Conservation (phyloP, 2,888 invertebrate genomes). For the Parasteatoda lunata region DNA sequence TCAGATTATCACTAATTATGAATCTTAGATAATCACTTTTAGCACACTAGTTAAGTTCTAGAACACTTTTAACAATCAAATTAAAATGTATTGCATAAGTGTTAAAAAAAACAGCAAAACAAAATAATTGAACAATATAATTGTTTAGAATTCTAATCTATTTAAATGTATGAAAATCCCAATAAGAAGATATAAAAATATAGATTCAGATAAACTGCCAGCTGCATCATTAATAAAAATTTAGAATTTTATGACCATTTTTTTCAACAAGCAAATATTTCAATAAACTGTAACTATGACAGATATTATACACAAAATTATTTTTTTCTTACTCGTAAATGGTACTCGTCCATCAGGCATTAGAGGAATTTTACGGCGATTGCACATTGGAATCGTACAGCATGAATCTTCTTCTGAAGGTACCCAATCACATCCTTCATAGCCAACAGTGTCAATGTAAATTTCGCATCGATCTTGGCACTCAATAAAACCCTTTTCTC, state of each 20-base stretch:
- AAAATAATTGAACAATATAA: background rate
- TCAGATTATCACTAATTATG: background rate
- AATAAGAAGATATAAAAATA: no score
- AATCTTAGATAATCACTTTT: background rate
- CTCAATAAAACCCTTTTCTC: constrained; percentile 78
- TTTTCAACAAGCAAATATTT: no score
- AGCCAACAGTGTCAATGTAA: constrained; percentile 70
- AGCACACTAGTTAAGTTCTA: background rate
- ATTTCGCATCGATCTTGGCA: constrained; percentile 70
- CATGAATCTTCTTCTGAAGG: constrained; percentile 88
- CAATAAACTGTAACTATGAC: no score
- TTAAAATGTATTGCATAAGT: background rate
- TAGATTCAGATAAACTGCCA: no score
- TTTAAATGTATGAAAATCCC: no score
- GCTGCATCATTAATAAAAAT: no score
- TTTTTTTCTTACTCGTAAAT: constrained; percentile 37
- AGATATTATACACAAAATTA: background rate
- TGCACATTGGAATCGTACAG: constrained; percentile 87
- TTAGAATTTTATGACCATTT: no score
- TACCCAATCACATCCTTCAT: constrained; percentile 70
- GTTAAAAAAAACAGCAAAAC: background rate
- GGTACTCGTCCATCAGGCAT: constrained; percentile 53
- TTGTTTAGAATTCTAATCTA: background rate
- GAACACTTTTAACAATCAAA: background rate
- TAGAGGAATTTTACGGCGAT: constrained; percentile 42